Base-by-base conservation (phyloP, 1,140 invertebrate species). In the Sycophila sp. region DNA sequence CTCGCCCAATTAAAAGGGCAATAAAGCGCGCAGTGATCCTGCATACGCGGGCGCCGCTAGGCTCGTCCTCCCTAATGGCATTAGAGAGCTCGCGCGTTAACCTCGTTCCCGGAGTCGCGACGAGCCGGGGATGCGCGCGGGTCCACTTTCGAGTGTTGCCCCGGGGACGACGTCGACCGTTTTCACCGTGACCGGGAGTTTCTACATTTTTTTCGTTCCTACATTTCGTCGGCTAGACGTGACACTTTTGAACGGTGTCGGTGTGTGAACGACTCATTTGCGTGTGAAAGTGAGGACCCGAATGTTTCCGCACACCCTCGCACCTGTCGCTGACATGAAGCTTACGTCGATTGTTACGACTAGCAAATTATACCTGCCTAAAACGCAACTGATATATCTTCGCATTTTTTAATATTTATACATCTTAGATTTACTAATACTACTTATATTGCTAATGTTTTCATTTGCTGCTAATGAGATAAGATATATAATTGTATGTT, bases 181-280 rank as follows among this genome's bases (percentile, higher is more conserved):
- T 65, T 64, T 65, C 63, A 53, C 63, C 49, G 24, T 10, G 15
- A 34, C 53, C 30, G 8, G 34, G 45, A 53, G 63, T 56, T 66
- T 66, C 63, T 66, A 66, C 30, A 55, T 66, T 66, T 66, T 24
- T 26, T 17, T n/a, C n/a, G n/a, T n/a, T n/a, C n/a, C n/a, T n/a
- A n/a, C n/a, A n/a, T n/a, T n/a, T n/a, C n/a, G 15, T 26, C 5
- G 10, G 8, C 34, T 7, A 36, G 19, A 34, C 32, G 36, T 47
- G 53, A 58, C 51, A 67, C 53, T 53, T 67, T 67, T 67, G 45
- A 51, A 38, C 47, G n/a, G n/a, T n/a, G n/a, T n/a, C n/a, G n/a
- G n/a, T n/a, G n/a, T n/a, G n/a, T n/a, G n/a, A n/a, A n/a, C n/a
- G n/a, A n/a, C n/a, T n/a, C n/a, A 64, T 32, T 47, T 38, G 26